Evolutionary conservation across 2,888 invertebrate genomes (phyloP).

Genomic region (Malacosoma neustria): DNA sequence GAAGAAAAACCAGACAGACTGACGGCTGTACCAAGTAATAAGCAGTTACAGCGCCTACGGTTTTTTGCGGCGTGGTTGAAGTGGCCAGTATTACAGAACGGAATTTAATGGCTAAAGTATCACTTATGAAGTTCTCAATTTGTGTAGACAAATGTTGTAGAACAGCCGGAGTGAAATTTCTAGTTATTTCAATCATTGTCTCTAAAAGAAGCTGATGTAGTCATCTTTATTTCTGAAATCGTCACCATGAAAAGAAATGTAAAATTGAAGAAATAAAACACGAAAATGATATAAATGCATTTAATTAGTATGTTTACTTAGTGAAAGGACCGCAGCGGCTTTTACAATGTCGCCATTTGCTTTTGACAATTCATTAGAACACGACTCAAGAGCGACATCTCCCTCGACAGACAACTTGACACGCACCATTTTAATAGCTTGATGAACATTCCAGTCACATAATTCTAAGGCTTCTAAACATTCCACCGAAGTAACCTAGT

Average conservation of each 20-base stretch:
- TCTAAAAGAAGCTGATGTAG: no score
- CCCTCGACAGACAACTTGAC: slow-evolving; percentile 48
- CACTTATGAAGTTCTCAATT: no score
- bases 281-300: background rate
- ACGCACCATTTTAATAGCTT: slow-evolving; percentile 87
- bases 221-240: no score
- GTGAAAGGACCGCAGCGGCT: slow-evolving; percentile 76
- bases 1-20: no score
- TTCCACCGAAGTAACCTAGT: slow-evolving; percentile 80
- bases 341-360: slow-evolving; percentile 80
- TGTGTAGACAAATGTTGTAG: no score
- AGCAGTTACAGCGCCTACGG: no score
- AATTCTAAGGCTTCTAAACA: slow-evolving; percentile 88
- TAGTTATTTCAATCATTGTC: no score
- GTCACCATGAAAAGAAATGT: background rate
- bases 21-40: no score
- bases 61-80: no score
- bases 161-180: no score
- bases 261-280: background rate
- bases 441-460: slow-evolving; percentile 91
- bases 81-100: no score
- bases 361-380: slow-evolving; percentile 72
- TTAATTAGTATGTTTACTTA: background rate
- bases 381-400: slow-evolving; percentile 34
- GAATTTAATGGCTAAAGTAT: no score